Evolutionary conservation across 2,797 vertebrate genomes (phyloP).

Genomic region (Dendrocincla tyrannina): DNA sequence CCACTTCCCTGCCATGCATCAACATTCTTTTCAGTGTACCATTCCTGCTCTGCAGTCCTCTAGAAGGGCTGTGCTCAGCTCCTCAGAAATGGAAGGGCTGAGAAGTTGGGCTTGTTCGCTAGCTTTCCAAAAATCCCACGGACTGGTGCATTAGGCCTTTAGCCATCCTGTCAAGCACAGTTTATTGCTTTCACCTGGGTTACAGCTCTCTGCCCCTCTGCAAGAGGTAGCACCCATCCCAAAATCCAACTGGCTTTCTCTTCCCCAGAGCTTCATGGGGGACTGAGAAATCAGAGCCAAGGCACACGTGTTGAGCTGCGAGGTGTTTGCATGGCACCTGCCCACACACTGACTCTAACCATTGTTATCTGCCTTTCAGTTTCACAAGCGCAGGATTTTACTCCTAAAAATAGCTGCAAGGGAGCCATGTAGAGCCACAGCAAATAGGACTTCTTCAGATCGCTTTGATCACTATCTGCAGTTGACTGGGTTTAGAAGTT

Average conservation of each 20-base stretch:
- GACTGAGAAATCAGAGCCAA: not conserved
- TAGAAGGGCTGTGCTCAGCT: not conserved
- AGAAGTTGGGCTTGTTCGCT: not conserved
- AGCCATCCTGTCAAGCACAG: not conserved
- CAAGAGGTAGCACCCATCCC: not conserved
- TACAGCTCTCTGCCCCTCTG: not conserved
- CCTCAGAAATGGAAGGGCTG: not conserved
- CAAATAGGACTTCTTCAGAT: constrained; percentile 34
- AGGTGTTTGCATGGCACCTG: not conserved
- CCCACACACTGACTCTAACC: not conserved
- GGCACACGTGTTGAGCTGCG: rapidly evolving
- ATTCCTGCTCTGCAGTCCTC: not conserved
- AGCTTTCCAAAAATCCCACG: not conserved
- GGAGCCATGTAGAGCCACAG: constrained; percentile 13
- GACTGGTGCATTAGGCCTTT: rapidly evolving
- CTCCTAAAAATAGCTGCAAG: constrained; percentile 58
- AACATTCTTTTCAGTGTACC: not conserved
- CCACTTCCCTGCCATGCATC: not conserved
- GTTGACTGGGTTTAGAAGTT: constrained; percentile 36
- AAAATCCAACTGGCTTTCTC: not conserved
- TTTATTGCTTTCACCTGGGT: rapidly evolving
- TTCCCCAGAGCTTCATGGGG: rapidly evolving
- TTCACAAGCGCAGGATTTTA: constrained; percentile 26
- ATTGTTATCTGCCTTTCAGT: constrained; percentile 35
- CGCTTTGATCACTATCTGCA: constrained; percentile 37